These are phyloP conservation scores for Phoeniculus purpureus DNA, from an alignment of 2,797 vertebrate genomes.

Conservation along the genomic window DNA sequence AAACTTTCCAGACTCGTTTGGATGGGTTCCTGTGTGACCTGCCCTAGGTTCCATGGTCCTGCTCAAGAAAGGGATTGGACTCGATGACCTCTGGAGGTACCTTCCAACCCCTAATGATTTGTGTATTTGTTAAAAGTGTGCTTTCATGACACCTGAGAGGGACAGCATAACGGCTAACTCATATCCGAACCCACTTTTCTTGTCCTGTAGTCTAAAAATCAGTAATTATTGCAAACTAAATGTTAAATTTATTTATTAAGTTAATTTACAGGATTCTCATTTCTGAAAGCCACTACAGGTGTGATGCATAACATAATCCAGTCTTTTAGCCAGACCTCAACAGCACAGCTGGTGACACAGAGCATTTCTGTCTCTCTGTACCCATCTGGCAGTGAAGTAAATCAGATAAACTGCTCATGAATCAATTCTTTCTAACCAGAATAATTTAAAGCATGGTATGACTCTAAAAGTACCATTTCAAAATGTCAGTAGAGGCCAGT, in stretches of 20 bases:
- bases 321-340: background rate
- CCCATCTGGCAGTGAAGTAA: constrained; percentile 19
- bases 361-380: background rate
- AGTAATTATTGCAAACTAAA: background rate
- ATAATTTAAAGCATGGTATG: constrained; percentile 11
- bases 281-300: background rate
- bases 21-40: no score
- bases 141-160: background rate
- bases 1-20: no score
- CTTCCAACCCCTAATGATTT: no score
- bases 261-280: background rate
- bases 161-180: background rate
- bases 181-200: background rate
- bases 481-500: background rate
- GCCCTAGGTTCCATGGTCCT: no score
- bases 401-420: constrained; percentile 29
- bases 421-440: constrained; percentile 29
- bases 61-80: no score
- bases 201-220: background rate
- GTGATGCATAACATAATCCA: background rate
- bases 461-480: constrained; percentile 1
- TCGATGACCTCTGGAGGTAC: no score
- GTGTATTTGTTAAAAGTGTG: background rate
- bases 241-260: background rate
- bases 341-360: constrained; percentile 5